phyloP scores from a whole-genome alignment of 2,888 invertebrate species.

The Thelaira solivaga region DNA sequence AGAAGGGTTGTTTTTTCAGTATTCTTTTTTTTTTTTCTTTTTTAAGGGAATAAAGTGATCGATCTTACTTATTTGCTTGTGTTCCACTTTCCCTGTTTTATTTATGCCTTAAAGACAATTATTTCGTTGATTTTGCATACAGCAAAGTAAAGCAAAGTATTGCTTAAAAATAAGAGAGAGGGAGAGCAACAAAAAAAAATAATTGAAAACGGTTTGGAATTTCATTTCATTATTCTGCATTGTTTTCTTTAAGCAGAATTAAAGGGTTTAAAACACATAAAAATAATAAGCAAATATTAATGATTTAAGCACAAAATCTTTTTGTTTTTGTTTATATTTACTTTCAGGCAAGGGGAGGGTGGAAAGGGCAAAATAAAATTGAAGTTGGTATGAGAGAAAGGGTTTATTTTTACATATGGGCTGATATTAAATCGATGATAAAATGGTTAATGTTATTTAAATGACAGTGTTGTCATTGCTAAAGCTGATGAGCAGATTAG shows the following conservation, averaged over 20 bases:
- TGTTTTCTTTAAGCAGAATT: not conserved
- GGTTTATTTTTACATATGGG: slow-evolving; percentile 50
- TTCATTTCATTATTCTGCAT: slow-evolving; percentile 1
- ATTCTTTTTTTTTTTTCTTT: not conserved
- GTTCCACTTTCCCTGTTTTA: slow-evolving; percentile 22
- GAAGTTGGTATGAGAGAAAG: slow-evolving; percentile 19
- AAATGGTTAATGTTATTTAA: slow-evolving; percentile 50
- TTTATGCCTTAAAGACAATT: slow-evolving; percentile 56
- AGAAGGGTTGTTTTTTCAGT: slow-evolving; percentile 45
- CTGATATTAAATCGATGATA: slow-evolving; percentile 51
- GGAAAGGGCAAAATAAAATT: slow-evolving; percentile 18
- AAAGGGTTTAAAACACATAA: slow-evolving; percentile 8
- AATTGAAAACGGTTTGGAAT: slow-evolving; percentile 46
- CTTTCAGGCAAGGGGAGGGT: too few species aligned
- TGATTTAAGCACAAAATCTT: slow-evolving; percentile 67
- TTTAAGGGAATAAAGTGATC: slow-evolving; percentile 67
- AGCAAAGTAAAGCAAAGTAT: not conserved
- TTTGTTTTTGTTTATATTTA: slow-evolving; percentile 42
- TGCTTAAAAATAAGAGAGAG: too few species aligned
- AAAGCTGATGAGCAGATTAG: slow-evolving; percentile 13
- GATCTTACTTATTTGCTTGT: slow-evolving; percentile 67
- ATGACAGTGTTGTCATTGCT: slow-evolving; percentile 40
- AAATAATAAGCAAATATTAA: slow-evolving; percentile 73
- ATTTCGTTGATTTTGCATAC: slow-evolving; percentile 43
- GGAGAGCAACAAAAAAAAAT: slow-evolving; percentile 9